These are phyloP conservation scores for Sphaeramia orbicularis DNA, from an alignment of 2,797 vertebrate species.

Conservation along the genomic window DNA sequence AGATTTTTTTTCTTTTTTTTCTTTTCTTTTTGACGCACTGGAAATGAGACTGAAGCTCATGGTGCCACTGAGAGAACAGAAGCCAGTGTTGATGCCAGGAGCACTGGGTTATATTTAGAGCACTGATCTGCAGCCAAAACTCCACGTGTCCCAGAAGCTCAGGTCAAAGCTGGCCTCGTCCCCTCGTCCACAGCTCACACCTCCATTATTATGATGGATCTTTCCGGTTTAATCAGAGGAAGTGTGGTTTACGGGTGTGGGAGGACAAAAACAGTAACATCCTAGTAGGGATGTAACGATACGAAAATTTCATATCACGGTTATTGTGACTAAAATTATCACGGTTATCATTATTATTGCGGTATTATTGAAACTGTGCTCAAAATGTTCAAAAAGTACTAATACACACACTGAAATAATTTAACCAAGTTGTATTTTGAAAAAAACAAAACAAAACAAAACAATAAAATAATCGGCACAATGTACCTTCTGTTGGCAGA, in stretches of 20 bases:
- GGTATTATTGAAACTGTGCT: no score
- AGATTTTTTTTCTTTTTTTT: no score
- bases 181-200: neutral
- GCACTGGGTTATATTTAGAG: conserved; percentile 57
- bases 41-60: conserved; percentile 23
- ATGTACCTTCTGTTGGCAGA: no score
- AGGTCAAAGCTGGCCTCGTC: conserved; percentile 16
- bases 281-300: neutral
- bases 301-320: no score
- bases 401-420: no score
- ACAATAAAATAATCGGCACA: no score
- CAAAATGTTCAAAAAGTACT: no score
- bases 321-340: no score
- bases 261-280: no score
- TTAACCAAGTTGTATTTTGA: no score
- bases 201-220: neutral
- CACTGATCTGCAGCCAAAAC: conserved; percentile 32
- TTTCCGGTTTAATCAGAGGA: conserved; percentile 10
- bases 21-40: conserved; percentile 18
- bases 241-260: neutral
- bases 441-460: no score
- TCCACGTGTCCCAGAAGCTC: conserved; percentile 23
- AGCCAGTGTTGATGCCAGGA: conserved; percentile 52
- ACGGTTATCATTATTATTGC: no score
- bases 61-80: conserved; percentile 22